Conservation (phyloP, 2,113 vertebrate genomes). For the Hemiscyllium ocellatum region DNA sequence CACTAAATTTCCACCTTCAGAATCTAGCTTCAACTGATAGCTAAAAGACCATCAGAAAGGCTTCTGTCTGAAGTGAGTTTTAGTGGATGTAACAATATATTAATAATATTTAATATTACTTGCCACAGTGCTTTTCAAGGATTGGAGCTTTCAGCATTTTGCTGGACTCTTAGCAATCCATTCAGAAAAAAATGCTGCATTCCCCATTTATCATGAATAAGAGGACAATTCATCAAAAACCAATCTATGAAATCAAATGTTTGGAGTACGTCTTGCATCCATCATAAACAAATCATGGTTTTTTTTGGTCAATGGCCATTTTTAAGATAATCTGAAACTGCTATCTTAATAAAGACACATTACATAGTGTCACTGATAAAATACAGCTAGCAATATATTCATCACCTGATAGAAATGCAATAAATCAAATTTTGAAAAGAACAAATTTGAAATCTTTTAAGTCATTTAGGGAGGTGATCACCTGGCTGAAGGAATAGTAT, state of each 20-base stretch:
- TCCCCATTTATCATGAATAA: background rate
- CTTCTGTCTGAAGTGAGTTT: background rate
- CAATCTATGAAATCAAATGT: background rate
- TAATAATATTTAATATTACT: background rate
- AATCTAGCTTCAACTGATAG: background rate
- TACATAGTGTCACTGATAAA: background rate
- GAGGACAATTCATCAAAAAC: background rate
- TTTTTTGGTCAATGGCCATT: background rate
- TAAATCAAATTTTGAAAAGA: background rate
- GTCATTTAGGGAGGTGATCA: background rate
- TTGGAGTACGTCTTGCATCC: background rate
- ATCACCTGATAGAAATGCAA: background rate
- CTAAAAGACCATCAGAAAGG: background rate
- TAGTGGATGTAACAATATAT: background rate
- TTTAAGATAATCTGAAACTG: background rate
- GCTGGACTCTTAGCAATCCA: background rate
- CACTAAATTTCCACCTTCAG: background rate
- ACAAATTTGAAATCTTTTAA: background rate
- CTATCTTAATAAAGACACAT: background rate
- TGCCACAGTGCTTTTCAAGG: background rate
- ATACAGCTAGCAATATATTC: background rate
- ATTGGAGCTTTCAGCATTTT: background rate
- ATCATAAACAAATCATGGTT: background rate
- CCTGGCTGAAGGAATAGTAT: background rate
- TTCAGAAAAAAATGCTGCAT: background rate